Evolutionary conservation across 2,888 invertebrate species (phyloP), one percentile per base, ranked within the genome.

Genomic region (Acronicta leporina): DNA sequence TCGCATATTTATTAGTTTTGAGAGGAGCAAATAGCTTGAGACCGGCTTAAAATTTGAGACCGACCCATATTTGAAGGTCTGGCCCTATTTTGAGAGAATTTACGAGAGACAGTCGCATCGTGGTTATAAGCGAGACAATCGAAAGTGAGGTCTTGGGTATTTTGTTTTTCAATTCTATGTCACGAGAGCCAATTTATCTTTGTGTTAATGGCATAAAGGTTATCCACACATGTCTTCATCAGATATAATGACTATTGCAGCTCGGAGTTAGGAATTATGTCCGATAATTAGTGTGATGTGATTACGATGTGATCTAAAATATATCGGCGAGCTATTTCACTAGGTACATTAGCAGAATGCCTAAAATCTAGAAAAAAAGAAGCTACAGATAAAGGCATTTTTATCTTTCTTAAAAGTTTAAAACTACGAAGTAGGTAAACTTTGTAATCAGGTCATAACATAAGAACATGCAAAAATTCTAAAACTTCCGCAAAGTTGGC

Each of bases 1-100:
- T 42, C 63, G 63, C 60, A 48, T 63, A 74, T 67, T 73, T 63
- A 64, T 69, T 69, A 68, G 57, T 48, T 68, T 63, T 48, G 51
- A 69, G 66, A 55, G 50, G 44, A 63, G 63, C 63, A 63, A 66
- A 67, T 56, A 67, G 56, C 38, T 65, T 48, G 43, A 52, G 41
- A 48, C 69, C 33, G 30, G 41, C 33, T 14, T 48, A 68, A 44
- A 57, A 56, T 57, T 63, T 57, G 46, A 57, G 25, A 46, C 25
- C 27, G n/a, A n/a, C 38, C 38, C n/a, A 38, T 61, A 55, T 55
- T 63, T 62, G 51, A 49, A 51, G 27, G 44, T 27, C 25, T 16
- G 43, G 30, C 2, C 43, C 43, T 64, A 52, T 44, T 66, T 66
- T 60, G 47, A 27, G 5, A 16, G 11, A 10, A 10, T 30, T 30